Evolutionary conservation across 1,140 invertebrate species (phyloP), one percentile per base, ranked within the genome.

Genomic region (Thrips palmi): DNA sequence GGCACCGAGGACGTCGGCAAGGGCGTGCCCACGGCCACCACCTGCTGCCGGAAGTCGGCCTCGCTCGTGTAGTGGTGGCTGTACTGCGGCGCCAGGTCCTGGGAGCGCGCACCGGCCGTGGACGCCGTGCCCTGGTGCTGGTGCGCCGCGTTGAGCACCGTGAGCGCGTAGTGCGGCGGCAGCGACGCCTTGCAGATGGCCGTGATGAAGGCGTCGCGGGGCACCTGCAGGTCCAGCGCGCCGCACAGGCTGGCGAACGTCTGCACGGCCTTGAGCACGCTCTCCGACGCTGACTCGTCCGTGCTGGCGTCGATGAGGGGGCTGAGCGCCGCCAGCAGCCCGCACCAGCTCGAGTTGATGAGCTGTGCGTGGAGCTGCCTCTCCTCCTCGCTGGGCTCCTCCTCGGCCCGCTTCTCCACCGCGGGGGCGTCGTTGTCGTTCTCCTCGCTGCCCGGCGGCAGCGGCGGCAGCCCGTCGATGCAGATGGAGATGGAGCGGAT

Each of bases 301-400:
- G 88, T 88, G 49, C 89, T 78, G 1, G 89, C 88, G 59, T 97
- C 93, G 12, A 96, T 74, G 11, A 97, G 57, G 0, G 91, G 75
- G 45, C 83, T 85, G 19, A 97, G 60, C 6, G 91, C 88, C 47
- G 86, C 84, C 11, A 96, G 63, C 20, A 97, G 60, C 4, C 88
- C 89, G 55, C 85, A 88, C 89, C 91, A 97, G 44, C 88, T 89
- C 0, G 89, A 96, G 52, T 85, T 85, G 3, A 97, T 76, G 15
- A 97, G 57, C 56, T 93, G 79, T 29, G 64, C 57, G 48, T 77
- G 69, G 7, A 81, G 51, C 37, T 68, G 65, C 39, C 60, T 62
- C 32, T 66, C 63, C 6, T 60, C 60, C 45, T 69, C 31, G 45
- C 55, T 52, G 8, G 29, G 47, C 20, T 49, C 46, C 33, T 59